Conservation (phyloP, 1,140 invertebrate genomes). For the Brachionus calyciflorus region DNA sequence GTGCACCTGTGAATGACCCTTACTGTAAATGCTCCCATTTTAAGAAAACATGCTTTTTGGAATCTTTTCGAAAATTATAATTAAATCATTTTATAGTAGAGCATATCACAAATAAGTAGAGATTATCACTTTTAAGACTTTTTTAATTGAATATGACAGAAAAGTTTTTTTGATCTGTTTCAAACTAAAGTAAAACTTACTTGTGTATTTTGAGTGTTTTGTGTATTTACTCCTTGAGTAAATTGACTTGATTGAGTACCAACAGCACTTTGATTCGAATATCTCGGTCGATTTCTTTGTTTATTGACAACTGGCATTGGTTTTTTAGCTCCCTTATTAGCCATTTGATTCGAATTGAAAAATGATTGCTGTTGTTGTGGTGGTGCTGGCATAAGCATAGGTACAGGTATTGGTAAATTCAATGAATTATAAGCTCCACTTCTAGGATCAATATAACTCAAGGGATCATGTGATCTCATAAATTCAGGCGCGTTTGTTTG, state of each 20-base stretch:
- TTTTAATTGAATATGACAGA: too few species aligned
- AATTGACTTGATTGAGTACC: constrained; percentile 2
- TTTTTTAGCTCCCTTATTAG: not conserved
- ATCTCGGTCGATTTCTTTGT: constrained; percentile 33
- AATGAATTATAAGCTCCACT: not conserved
- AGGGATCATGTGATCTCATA: constrained; percentile 33
- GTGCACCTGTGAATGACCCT: too few species aligned
- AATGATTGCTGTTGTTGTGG: not conserved
- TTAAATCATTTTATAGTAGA: too few species aligned
- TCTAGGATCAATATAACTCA: constrained; percentile 34
- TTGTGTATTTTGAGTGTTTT: constrained; percentile 32
- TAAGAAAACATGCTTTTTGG: too few species aligned
- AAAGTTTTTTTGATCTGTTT: too few species aligned
- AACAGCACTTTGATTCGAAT: not conserved
- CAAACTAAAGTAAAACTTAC: constrained; percentile 24
- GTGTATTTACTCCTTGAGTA: not conserved
- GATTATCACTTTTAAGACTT: too few species aligned
- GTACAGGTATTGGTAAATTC: constrained; percentile 42
- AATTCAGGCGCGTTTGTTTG: not conserved
- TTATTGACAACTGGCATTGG: not conserved
- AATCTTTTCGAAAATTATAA: too few species aligned
- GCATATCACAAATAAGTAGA: too few species aligned
- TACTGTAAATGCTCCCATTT: too few species aligned
- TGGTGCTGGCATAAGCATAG: constrained; percentile 40
- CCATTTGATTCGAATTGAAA: constrained; percentile 1